These are phyloP conservation scores for Drosophila jambulina DNA, from an alignment of 1,140 invertebrate genomes.

Conservation along the genomic window DNA sequence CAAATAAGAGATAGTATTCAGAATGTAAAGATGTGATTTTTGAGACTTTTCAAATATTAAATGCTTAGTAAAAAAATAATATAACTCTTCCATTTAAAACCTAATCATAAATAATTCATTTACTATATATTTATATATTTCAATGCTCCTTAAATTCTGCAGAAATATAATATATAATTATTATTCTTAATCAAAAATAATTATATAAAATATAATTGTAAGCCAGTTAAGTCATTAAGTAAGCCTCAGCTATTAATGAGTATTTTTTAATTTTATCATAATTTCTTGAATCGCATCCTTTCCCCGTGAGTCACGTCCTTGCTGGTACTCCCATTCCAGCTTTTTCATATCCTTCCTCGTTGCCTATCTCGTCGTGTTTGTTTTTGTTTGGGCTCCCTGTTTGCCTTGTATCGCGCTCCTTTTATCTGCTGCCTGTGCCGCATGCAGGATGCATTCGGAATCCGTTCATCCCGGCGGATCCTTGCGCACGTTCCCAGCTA, in stretches of 20 bases:
- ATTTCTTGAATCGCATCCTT: background rate
- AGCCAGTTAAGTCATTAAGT: background rate
- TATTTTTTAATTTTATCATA: background rate
- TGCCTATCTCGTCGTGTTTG: conserved; percentile 35
- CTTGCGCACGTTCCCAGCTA: conserved; percentile 54
- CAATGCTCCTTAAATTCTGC: background rate
- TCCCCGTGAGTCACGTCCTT: conserved; percentile 15
- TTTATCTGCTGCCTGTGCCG: conserved; percentile 35
- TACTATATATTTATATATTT: too few species aligned
- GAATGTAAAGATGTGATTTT: background rate
- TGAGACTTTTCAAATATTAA: background rate
- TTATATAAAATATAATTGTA: background rate
- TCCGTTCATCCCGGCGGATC: conserved; percentile 47
- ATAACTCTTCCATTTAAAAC: background rate
- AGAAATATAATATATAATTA: background rate
- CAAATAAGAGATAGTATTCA: background rate
- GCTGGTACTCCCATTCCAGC: background rate
- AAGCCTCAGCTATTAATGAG: background rate
- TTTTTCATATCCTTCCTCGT: background rate
- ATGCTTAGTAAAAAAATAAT: background rate
- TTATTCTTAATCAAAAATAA: background rate
- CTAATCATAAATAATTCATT: background rate
- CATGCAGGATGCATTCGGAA: conserved; percentile 56
- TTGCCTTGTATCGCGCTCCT: conserved; percentile 35
- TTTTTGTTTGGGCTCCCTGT: conserved; percentile 39